Evolutionary conservation across 2,113 vertebrate genomes (phyloP), one percentile per base, ranked within the genome.

Genomic region (Dicentrarchus labrax): DNA sequence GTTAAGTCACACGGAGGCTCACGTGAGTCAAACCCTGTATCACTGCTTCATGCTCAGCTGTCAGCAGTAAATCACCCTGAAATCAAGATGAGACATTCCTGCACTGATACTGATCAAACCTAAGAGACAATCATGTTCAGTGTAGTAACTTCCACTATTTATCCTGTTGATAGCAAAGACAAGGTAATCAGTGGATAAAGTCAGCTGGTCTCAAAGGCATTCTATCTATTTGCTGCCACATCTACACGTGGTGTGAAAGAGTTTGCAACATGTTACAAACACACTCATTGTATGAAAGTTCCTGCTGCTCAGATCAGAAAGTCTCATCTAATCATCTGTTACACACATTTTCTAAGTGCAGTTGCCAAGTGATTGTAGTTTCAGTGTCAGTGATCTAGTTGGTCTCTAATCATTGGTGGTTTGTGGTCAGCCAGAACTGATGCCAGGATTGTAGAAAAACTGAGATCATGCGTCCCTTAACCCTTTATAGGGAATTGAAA

Each of bases 41-140:
- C 4, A 21, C 36, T 1, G 30, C 54, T 57, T 41, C 36, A 62
- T 17, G 4, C 1, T 36, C 38, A 66, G 51, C 67, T 71, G 68
- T 65, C 59, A 48, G 15, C 50, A 47, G 15, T 60, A 9, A 61
- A 47, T 73, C 77, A 59, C 39, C 19, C n/a, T 41, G n/a, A 47
- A 43, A 43, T 79, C 51, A 22, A 54, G 53, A 21, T 19, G 36
- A 2, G 6, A 53, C 71, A 74, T 86, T 79, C 68, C 76, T 65
- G 38, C 11, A 54, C 62, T 48, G 88, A 90, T 87, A 65, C 21
- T 0, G 48, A 87, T 91, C 90, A 68, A 39, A 45, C 5, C 21
- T 9, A 8, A 47, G 47, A 71, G 38, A 7, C n/a, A 50, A 47
- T 22, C 38, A 21, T 36, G 15, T 47, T 45, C 21, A 54, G 30